phyloP scores from a whole-genome alignment of 1,140 invertebrate species.

The Tribolium madens region DNA sequence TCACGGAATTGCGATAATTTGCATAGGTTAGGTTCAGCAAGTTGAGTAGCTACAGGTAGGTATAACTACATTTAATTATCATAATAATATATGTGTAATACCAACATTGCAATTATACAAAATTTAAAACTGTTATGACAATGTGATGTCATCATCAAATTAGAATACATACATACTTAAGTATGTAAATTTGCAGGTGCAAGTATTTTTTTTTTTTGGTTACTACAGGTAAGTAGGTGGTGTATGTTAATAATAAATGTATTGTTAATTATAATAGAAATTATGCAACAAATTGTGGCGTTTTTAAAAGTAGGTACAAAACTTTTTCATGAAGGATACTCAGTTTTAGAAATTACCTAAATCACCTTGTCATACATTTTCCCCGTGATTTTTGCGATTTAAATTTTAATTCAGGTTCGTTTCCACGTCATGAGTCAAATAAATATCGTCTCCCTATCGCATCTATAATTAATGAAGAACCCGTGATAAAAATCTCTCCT shows the following conservation, averaged over 20 bases:
- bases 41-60: neutral
- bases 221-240: neutral
- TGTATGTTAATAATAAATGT: neutral
- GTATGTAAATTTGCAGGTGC: neutral
- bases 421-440: neutral
- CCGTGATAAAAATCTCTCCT: neutral
- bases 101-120: neutral
- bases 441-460: neutral
- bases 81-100: neutral
- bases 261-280: neutral
- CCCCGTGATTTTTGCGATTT: neutral
- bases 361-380: neutral
- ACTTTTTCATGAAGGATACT: too few relatives aligned
- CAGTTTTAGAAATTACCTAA: neutral
- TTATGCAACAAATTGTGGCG: neutral
- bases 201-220: neutral
- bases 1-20: neutral
- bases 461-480: neutral
- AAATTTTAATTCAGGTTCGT: neutral
- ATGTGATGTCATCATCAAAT: neutral
- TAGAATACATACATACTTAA: neutral
- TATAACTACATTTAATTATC: neutral
- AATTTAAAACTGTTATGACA: neutral
- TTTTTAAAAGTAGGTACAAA: neutral
- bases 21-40: neutral